Evolutionary conservation across 2,113 vertebrate genomes (phyloP), one percentile per base, ranked within the genome.

Genomic region (Danio rerio): DNA sequence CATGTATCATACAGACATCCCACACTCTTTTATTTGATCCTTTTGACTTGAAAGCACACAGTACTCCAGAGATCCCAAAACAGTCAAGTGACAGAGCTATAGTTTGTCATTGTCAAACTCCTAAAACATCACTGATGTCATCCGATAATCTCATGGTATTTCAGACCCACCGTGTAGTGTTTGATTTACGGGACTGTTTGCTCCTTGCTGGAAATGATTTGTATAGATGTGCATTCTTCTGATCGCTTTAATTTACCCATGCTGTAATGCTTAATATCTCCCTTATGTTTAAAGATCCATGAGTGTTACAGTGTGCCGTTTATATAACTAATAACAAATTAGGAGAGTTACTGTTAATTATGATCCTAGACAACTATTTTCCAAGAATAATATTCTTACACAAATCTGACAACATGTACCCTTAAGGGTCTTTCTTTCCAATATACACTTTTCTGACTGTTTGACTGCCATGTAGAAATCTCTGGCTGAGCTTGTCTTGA

Each of bases 101-200:
- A 78, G 74, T 53, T 49, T 31, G 68, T 9, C 12, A 10, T 83
- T 49, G n/a, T 15, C 66, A 59, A 18, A 47, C 16, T 70, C 49
- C 3, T 78, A 50, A 31, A 53, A 70, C n/a, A 53, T 31, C 18
- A 80, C 55, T 42, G 68, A 42, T 49, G 47, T 74, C 77, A 75
- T 69, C 43, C 42, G 7, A 76, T 76, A 11, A 82, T 76, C 72
- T 56, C 50, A 18, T 61, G 45, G 50, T 5, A 21, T 65, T 56
- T 68, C 13, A 72, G 47, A 21, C 31, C 16, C 82, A 18, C 18
- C 40, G 40, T 31, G 15, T 55, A 31, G 50, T 52, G n/a, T 80
- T 78, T 74, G 70, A 72, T 49, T 69, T 49, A 72, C 6, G 7
- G 20, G 58, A 40, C 6, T 47, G 56, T 71, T 65, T 69, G 18